Evolutionary conservation across 2,113 vertebrate species (phyloP), one percentile per base, ranked within the genome.

Genomic region (Peromyscus leucopus): DNA sequence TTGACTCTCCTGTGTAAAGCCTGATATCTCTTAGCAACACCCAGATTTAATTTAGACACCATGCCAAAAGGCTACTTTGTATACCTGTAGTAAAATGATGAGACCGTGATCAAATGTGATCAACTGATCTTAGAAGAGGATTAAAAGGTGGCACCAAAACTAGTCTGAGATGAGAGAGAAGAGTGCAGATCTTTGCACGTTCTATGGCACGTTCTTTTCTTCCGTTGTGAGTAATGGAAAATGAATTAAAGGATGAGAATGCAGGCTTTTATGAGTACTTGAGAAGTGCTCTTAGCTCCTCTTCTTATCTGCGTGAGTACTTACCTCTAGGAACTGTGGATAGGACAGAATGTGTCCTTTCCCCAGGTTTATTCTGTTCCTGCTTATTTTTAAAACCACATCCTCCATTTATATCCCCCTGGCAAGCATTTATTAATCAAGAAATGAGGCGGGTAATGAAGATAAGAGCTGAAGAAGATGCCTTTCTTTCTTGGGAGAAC

Each of bases 21-120:
- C 92, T 94, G 76, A 31, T 92, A 46, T 88, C 51, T 78, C 92
- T 91, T 80, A 91, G 89, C 80, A 95, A 86, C 55, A 89, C 61
- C 9, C 39, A 91, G 11, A 48, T 92, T 91, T 94, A 75, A 91
- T 55, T 91, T 84, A 42, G 79, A 15, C 61, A 17, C 42, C 16
- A 33, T 85, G 72, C 69, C 42, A 94, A 82, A 57, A 92, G 74
- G 80, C 59, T 93, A 24, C 65, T 42, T 80, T 95, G 13, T 93
- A 22, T 59, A 33, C 69, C 72, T 92, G 88, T 89, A 65, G 21
- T 55, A 31, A 95, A 91, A 69, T 48, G 33, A 82, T 61, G 59
- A 76, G 28, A 39, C 74, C 72, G 26, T 57, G 88, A 78, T 90
- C 71, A 88, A 24, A 17, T 94, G 89, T 96, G 55, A 91, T 69